A percentile compares a stretch with the other conserved stretches of the same genome.
These are phyloP conservation scores for Choristoneura rosaceana DNA, from an alignment of 2,888 invertebrate species.

Conservation along the genomic window DNA sequence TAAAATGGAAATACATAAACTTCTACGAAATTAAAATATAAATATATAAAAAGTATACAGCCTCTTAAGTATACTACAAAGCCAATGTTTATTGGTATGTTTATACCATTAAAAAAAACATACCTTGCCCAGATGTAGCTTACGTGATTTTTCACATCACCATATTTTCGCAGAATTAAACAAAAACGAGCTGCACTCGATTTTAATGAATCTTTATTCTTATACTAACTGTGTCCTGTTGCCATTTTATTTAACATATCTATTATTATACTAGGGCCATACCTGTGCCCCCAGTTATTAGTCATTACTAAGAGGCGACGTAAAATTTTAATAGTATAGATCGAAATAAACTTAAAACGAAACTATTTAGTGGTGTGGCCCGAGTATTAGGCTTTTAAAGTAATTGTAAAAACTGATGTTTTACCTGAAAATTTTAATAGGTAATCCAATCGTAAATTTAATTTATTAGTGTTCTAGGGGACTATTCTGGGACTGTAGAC, in stretches of 20 bases:
- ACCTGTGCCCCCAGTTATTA: background rate
- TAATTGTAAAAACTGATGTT: conserved; percentile 31
- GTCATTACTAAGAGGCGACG: background rate
- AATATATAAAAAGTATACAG: too few species aligned
- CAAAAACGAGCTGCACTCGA: conserved; percentile 6
- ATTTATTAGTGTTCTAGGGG: conserved; percentile 26
- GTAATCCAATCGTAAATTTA: conserved; percentile 34
- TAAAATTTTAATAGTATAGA: background rate
- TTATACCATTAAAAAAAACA: background rate
- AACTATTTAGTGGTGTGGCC: background rate
- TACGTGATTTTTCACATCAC: background rate
- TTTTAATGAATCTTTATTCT: conserved; percentile 34
- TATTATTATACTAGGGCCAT: conserved; percentile 12
- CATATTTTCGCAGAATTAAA: conserved; percentile 33
- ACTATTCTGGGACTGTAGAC: conserved; percentile 16
- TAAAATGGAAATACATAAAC: too few species aligned
- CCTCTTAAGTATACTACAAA: too few species aligned
- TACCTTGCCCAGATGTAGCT: background rate
- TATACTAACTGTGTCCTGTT: conserved; percentile 25
- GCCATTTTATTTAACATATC: conserved; percentile 32
- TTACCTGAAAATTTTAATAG: conserved; percentile 36
- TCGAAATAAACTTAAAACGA: background rate
- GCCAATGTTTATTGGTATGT: too few species aligned
- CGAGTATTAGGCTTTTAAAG: conserved; percentile 19
- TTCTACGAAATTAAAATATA: too few species aligned